phyloP scores from a whole-genome alignment of 2,888 invertebrate species.

The Polyommatus icarus region DNA sequence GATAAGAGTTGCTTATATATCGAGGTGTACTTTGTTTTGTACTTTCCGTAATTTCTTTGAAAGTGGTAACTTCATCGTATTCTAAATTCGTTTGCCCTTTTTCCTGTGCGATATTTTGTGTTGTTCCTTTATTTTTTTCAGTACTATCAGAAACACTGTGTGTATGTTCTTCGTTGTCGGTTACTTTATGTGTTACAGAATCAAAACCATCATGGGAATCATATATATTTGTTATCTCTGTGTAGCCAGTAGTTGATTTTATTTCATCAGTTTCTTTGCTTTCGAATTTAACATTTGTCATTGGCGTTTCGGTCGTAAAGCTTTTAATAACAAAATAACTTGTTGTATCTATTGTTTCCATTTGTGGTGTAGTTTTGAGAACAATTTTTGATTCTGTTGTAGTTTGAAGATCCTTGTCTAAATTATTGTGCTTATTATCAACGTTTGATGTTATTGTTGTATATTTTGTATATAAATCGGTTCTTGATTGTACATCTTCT shows the following conservation, averaged over 20 bases:
- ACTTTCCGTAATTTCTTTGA: neutral
- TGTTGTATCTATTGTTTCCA: neutral
- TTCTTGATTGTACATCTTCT: neutral
- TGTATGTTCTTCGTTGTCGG: neutral
- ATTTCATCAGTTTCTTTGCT: neutral
- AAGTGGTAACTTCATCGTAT: neutral
- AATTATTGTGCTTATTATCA: neutral
- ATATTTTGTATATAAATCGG: neutral
- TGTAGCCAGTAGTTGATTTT: neutral
- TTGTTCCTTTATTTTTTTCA: neutral
- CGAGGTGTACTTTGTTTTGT: neutral
- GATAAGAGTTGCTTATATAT: neutral
- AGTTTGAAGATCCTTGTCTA: neutral
- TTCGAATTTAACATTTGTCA: neutral
- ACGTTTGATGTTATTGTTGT: neutral
- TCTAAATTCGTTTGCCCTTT: neutral
- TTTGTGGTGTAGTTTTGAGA: neutral
- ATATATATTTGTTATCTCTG: neutral
- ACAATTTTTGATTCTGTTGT: neutral
- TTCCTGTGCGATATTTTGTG: neutral
- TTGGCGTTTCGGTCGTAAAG: neutral
- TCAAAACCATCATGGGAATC: neutral
- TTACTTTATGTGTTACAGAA: neutral
- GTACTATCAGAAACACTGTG: neutral
- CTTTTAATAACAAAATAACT: neutral